These are phyloP conservation scores for Aselliscus stoliczkanus DNA, from an alignment of 2,797 vertebrate genomes.

Conservation along the genomic window DNA sequence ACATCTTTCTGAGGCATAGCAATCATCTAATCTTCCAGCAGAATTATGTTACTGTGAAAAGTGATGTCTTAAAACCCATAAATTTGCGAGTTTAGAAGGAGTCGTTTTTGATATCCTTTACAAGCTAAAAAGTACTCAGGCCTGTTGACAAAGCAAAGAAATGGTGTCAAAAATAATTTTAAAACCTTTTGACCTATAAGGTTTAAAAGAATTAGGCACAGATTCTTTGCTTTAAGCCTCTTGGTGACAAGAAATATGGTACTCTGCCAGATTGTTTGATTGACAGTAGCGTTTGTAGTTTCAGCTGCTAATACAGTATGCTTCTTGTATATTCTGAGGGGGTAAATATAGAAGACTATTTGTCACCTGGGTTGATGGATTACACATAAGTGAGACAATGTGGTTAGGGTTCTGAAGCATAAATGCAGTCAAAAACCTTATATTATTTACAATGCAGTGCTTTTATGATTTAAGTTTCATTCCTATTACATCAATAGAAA, in stretches of 20 bases:
- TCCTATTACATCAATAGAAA: conserved; percentile 67
- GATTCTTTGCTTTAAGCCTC: conserved; percentile 94
- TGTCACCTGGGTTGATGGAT: conserved; percentile 93
- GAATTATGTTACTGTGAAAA: conserved; percentile 69
- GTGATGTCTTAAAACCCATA: conserved; percentile 73
- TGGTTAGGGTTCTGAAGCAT: conserved; percentile 82
- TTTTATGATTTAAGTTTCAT: conserved; percentile 71
- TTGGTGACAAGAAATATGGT: conserved; percentile 94
- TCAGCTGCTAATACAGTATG: conserved; percentile 90
- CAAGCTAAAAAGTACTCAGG: conserved; percentile 86
- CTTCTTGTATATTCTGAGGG: conserved; percentile 82
- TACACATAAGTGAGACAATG: conserved; percentile 90
- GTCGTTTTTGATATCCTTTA: conserved; percentile 82
- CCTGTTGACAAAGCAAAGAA: conserved; percentile 90
- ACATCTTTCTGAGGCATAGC: conserved; percentile 42
- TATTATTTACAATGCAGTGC: conserved; percentile 74
- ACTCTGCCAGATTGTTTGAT: conserved; percentile 87
- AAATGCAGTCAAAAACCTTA: conserved; percentile 79
- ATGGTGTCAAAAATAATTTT: conserved; percentile 93
- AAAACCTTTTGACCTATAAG: conserved; percentile 95
- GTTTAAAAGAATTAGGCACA: conserved; percentile 93
- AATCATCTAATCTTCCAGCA: conserved; percentile 43
- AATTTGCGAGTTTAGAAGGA: conserved; percentile 76
- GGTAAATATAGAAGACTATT: conserved; percentile 96
- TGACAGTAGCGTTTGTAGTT: conserved; percentile 91